A percentile compares a stretch with the other conserved stretches of the same genome.
phyloP scores from a whole-genome alignment of 1,140 invertebrate species.

The Cepaea nemoralis region DNA sequence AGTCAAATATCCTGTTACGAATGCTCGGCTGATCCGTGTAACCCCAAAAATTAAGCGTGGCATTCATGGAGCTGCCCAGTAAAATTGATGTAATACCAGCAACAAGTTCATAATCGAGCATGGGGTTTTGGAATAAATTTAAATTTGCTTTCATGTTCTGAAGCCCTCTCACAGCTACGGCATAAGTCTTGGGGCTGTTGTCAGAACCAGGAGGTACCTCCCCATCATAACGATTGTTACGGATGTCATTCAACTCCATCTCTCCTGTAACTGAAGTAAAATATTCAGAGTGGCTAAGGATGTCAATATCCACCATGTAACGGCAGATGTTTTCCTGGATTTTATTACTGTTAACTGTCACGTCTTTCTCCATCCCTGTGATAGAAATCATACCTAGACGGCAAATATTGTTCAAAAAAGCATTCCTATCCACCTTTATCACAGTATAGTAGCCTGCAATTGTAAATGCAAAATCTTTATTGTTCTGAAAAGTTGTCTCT shows the following conservation, averaged over 20 bases:
- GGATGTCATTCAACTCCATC: constrained; percentile 85
- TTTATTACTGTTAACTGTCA: constrained; percentile 81
- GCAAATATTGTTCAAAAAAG: constrained; percentile 88
- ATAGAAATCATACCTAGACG: constrained; percentile 87
- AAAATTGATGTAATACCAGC: constrained; percentile 82
- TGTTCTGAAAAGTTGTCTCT: constrained; percentile 59
- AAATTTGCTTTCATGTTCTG: constrained; percentile 92
- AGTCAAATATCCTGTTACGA: constrained; percentile 92
- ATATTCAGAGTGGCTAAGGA: constrained; percentile 94
- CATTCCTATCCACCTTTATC: constrained; percentile 83
- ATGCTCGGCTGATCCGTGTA: constrained; percentile 79
- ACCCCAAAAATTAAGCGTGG: constrained; percentile 97
- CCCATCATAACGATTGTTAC: constrained; percentile 75
- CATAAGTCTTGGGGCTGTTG: constrained; percentile 75
- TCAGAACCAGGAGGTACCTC: constrained; percentile 43
- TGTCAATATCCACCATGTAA: constrained; percentile 89
- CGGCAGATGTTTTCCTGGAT: constrained; percentile 84
- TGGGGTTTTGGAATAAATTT: constrained; percentile 90
- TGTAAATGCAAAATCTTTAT: constrained; percentile 65
- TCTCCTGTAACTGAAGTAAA: constrained; percentile 84
- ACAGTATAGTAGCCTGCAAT: constrained; percentile 89
- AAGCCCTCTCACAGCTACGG: constrained; percentile 92
- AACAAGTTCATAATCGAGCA: constrained; percentile 90
- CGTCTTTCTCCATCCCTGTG: constrained; percentile 95
- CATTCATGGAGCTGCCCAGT: constrained; percentile 88